Evolutionary conservation across 2,797 vertebrate genomes (phyloP), one percentile per base, ranked within the genome.

Genomic region (Spinus olivaceus): DNA sequence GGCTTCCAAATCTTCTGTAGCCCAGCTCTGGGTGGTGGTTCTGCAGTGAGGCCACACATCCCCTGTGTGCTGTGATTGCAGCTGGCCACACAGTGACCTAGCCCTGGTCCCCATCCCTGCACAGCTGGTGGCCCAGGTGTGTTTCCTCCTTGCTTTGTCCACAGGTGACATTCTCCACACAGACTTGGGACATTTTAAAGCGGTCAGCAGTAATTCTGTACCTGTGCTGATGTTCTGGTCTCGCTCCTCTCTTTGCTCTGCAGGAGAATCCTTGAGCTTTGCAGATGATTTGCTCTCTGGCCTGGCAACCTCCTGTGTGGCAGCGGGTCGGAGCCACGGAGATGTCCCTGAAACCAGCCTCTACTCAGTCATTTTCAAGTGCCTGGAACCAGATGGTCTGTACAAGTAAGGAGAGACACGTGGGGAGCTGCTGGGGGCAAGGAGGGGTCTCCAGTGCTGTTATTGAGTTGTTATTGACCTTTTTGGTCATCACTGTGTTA

Each of bases 281-380:
- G 98, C 98, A 3, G 99, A 99, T 61, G 99, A 99, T 97, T 98
- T 99, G 51, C 98, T 99, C 92, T 99, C 99, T n/a, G 99, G 99
- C 94, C 97, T 99, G 95, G 98, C 99, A 44, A 99, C 99, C 1
- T 98, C 99, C 32, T 99, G 99, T 27, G 98, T 99, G 81, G 98
- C 99, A 85, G 99, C 99, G 9, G 99, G 99, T 47, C 98, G 98
- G 90, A 98, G 98, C 96, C 98, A 96, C 1, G 98, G 98, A 78
- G 99, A 99, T 24, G 97, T 97, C 93, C 98, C 98, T 71, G 99
- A 99, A 88, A 98, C 98, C 83, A 97, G 97, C 90, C 97, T 99
- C 83, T 99, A 99, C 88, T 99, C 99, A 0, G 98, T 99, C 96
- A 99, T 99, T 97, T 99, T 99, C 98, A 99, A 99, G 98, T 99